Evolutionary conservation across 2,888 invertebrate genomes (phyloP).

Genomic region (Trypoxylon attenuatum): DNA sequence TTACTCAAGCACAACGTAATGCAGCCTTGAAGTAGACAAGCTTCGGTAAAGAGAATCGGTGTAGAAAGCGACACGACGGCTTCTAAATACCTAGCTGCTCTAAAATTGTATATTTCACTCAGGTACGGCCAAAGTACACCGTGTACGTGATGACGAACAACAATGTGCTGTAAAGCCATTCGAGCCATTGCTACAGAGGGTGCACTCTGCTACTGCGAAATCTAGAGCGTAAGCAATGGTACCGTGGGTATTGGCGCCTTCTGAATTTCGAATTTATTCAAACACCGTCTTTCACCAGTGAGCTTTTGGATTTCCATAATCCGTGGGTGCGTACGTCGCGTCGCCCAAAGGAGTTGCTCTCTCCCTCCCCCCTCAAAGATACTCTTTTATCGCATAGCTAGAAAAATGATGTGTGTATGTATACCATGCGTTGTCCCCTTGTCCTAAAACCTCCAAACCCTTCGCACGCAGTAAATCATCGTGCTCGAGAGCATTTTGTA

Average conservation of each 20-base stretch:
- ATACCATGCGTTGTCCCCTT: too few species aligned
- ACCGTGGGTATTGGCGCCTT: slow-evolving; percentile 19
- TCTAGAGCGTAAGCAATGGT: too few species aligned
- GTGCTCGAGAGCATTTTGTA: slow-evolving; percentile 1
- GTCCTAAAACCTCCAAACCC: too few species aligned
- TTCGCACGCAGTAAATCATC: slow-evolving; percentile 18
- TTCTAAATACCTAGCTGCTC: too few species aligned
- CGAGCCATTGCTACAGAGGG: too few species aligned
- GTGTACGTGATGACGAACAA: neutral
- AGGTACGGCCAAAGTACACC: too few species aligned
- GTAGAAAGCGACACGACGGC: too few species aligned
- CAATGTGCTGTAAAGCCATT: neutral
- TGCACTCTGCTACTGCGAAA: slow-evolving; percentile 11
- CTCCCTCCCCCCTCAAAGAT: too few species aligned
- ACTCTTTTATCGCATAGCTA: slow-evolving; percentile 32
- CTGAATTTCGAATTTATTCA: slow-evolving; percentile 42
- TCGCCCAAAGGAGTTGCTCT: slow-evolving; percentile 32
- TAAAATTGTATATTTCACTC: too few species aligned
- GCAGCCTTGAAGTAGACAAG: too few species aligned
- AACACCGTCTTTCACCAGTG: slow-evolving; percentile 22
- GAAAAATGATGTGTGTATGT: slow-evolving; percentile 30
- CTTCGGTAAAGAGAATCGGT: too few species aligned
- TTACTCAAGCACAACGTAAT: too few species aligned
- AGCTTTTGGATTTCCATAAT: slow-evolving; percentile 47
- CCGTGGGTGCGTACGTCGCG: slow-evolving; percentile 39